Evolutionary conservation across 2,888 invertebrate species (phyloP).

Genomic region (Dasysyrphus tricinctus): DNA sequence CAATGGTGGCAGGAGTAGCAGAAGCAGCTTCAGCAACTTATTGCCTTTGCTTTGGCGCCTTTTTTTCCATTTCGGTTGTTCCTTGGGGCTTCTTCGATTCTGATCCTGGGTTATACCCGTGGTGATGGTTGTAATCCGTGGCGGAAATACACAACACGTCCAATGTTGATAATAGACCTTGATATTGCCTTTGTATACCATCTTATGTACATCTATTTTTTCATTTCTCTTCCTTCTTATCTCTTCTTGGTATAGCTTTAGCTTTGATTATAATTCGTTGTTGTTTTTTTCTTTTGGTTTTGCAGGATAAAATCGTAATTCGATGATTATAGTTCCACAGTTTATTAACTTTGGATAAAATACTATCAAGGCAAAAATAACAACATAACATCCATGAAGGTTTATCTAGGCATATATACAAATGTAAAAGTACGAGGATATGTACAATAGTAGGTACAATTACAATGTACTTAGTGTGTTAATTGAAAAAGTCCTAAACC

Average conservation of each 20-base stretch:
- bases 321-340: slow-evolving; percentile 67
- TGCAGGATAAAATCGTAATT: slow-evolving; percentile 64
- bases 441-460: too few relatives aligned
- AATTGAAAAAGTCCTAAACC: slow-evolving; percentile 27
- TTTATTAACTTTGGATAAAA: slow-evolving; percentile 66
- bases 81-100: slow-evolving; percentile 5
- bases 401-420: too few relatives aligned
- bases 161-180: slow-evolving; percentile 64
- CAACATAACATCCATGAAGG: too few relatives aligned
- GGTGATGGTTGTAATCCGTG: slow-evolving; percentile 58
- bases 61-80: slow-evolving; percentile 23
- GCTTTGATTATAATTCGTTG: slow-evolving; percentile 57
- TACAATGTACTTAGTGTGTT: too few relatives aligned
- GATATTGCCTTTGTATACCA: slow-evolving; percentile 49
- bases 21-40: slow-evolving; percentile 50
- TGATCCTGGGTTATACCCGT: slow-evolving; percentile 1
- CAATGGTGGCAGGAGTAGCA: slow-evolving; percentile 38
- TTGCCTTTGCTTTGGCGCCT: slow-evolving; percentile 56
- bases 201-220: slow-evolving; percentile 29
- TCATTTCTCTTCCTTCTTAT: slow-evolving; percentile 40
- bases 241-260: slow-evolving; percentile 44
- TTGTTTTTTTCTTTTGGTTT: slow-evolving; percentile 32
- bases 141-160: slow-evolving; percentile 68
- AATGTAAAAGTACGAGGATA: too few relatives aligned
- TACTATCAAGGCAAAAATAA: slow-evolving; percentile 7